A percentile compares a stretch with the other conserved stretches of the same genome.
These are phyloP conservation scores for Allophyes oxyacanthae DNA, from an alignment of 2,888 invertebrate species.

Conservation along the genomic window DNA sequence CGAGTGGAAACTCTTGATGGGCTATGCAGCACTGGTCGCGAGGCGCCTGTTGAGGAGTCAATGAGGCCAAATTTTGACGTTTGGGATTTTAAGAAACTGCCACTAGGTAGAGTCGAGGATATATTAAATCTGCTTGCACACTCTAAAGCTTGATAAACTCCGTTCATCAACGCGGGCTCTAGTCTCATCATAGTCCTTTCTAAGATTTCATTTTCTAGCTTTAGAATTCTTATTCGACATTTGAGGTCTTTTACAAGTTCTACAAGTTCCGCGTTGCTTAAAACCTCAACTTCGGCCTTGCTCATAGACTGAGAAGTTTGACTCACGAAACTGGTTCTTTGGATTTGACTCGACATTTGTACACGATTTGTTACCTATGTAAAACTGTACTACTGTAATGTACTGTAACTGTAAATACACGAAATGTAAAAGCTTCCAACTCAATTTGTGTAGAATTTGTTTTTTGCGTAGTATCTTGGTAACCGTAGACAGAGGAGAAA, in stretches of 20 bases:
- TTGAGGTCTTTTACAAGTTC: slow-evolving; percentile 75
- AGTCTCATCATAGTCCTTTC: slow-evolving; percentile 83
- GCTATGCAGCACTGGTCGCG: slow-evolving; percentile 49
- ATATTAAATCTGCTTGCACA: slow-evolving; percentile 75
- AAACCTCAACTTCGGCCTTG: slow-evolving; percentile 67
- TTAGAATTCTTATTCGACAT: slow-evolving; percentile 69
- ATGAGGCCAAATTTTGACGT: slow-evolving; percentile 66
- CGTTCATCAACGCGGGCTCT: slow-evolving; percentile 82
- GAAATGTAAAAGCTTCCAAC: too few species aligned
- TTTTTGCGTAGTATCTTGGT: too few species aligned
- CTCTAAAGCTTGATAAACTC: slow-evolving; percentile 80
- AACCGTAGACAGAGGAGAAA: too few species aligned
- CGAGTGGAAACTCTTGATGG: slow-evolving; percentile 71
- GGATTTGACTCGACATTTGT: neutral
- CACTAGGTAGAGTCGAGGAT: slow-evolving; percentile 63
- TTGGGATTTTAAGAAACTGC: slow-evolving; percentile 73
- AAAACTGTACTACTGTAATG: too few species aligned
- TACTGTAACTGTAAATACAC: too few species aligned
- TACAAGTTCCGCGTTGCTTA: slow-evolving; percentile 75
- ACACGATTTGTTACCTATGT: too few species aligned
- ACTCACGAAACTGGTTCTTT: slow-evolving; percentile 63
- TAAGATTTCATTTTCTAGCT: slow-evolving; percentile 86
- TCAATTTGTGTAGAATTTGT: too few species aligned
- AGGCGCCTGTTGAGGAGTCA: slow-evolving; percentile 58
- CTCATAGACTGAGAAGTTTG: slow-evolving; percentile 73